Evolutionary conservation across 2,888 invertebrate genomes (phyloP), one percentile per base, ranked within the genome.

Genomic region (Mesorhabditis spiculigera): DNA sequence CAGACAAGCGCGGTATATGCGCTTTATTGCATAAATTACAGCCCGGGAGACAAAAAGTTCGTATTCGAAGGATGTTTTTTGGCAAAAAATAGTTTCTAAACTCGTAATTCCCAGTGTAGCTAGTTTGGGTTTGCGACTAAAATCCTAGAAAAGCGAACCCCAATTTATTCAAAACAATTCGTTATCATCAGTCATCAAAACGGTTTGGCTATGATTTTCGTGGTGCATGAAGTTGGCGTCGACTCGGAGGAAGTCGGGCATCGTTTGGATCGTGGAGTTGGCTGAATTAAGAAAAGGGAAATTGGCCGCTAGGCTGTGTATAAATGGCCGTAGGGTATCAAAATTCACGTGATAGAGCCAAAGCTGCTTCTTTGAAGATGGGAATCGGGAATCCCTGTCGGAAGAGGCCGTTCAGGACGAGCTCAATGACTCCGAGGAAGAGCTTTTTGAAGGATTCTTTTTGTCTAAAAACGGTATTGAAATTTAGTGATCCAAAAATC

Each of bases 301-400:
- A 28, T 28, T 28, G 28, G 28, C 28, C 28, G 28, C 28, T 28
- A 28, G 28, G 28, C 28, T 28, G 28, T 28, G 28, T 28, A 28
- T 50, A 50, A 50, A 50, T n/a, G n/a, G 58, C n/a, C n/a, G n/a
- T 10, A 50, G 3, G n/a, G 58, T 50, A 13, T 13, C n/a, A 13
- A 50, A 50, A 50, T 50, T 50, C n/a, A 50, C 58, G 10, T 13
- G 58, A 10, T 50, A 50, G 58, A 13, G 58, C 58, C 58, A 50
- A 13, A 13, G 58, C 3, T 10, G 58, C 58, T 50, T 50, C 58
- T 50, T 50, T 50, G n/a, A 50, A 50, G 58, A 50, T 50, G 8
- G 58, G 58, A 50, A 50, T 50, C 58, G 58, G 58, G n/a, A 50
- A 13, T 50, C 58, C 58, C n/a, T 50, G 58, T 50, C 58, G 58